Evolutionary conservation across 2,797 vertebrate genomes (phyloP), one percentile per base, ranked within the genome.

Genomic region (Lutjanus campechanus): DNA sequence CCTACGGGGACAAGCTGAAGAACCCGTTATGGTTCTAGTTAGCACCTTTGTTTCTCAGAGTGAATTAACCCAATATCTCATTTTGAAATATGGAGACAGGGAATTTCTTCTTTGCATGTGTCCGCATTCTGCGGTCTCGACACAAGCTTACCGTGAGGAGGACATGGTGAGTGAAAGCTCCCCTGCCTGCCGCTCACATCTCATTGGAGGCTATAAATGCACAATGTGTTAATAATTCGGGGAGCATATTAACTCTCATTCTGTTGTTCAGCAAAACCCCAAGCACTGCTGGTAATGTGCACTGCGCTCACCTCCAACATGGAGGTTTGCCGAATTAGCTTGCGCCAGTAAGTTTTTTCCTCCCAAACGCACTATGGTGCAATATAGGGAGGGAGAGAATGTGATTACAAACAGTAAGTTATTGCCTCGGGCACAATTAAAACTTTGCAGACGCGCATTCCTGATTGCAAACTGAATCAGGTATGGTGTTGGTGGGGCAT

Each of bases 321-420:
- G 90, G 96, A 96, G 94, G 91, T 91, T 90, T 93, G 85, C 95
- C 84, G 96, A 98, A 98, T 98, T 98, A 98, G 97, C 96, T 97
- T 97, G 96, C 95, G 94, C 95, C 93, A 96, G 96, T 98, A 96
- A 97, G 97, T 98, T 94, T 93, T 85, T 94, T 95, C 89, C 88
- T 93, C 94, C 93, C 93, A 73, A 86, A 91, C 83, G 91, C 91
- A 92, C 93, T 77, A 73, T 69, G 92, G 91, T 97, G 97, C 97
- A 98, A 97, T 98, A 97, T 94, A 95, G 93, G 92, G 96, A 95
- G 95, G 95, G 82, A 90, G 94, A 94, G 96, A 99, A 98, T 97
- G 97, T 97, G 97, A 99, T 97, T 99, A 98, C 97, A 97, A 97
- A 93, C 96, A 96, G 96, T 97, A 97, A 97, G 97, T 97, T 98